A percentile compares a stretch with the other conserved stretches of the same genome.
Conservation (phyloP, 2,113 vertebrate genomes). For the Ptilonorhynchus violaceus region DNA sequence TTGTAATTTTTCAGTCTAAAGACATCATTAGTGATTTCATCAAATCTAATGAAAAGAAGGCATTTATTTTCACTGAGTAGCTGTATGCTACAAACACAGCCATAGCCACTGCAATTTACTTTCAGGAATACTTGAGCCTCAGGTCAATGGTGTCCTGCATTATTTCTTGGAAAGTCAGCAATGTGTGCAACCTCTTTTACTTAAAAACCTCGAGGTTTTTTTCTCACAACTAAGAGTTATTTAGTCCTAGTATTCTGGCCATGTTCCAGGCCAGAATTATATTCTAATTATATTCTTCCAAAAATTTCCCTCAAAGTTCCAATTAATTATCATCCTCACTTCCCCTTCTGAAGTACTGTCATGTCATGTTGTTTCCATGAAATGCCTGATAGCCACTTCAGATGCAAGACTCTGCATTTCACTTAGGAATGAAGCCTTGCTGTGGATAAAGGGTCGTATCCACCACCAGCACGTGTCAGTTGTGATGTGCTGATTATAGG, state of each 20-base stretch:
- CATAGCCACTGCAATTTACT: neutral
- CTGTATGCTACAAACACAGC: neutral
- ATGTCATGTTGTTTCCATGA: neutral
- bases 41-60: neutral
- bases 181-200: neutral
- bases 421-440: neutral
- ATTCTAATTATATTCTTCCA: neutral
- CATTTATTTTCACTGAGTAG: neutral
- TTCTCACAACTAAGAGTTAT: neutral
- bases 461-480: neutral
- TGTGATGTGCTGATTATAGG: neutral
- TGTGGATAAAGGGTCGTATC: neutral
- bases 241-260: neutral
- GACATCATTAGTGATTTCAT: neutral
- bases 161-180: neutral
- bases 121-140: neutral
- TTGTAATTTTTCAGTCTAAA: neutral
- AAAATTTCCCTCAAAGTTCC: neutral
- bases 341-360: neutral
- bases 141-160: neutral
- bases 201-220: neutral
- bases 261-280: neutral
- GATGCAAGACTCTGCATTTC: neutral
- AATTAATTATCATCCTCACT: neutral
- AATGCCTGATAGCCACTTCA: neutral